These are phyloP conservation scores for Diabrotica undecimpunctata DNA, from an alignment of 1,140 invertebrate species.

Conservation along the genomic window DNA sequence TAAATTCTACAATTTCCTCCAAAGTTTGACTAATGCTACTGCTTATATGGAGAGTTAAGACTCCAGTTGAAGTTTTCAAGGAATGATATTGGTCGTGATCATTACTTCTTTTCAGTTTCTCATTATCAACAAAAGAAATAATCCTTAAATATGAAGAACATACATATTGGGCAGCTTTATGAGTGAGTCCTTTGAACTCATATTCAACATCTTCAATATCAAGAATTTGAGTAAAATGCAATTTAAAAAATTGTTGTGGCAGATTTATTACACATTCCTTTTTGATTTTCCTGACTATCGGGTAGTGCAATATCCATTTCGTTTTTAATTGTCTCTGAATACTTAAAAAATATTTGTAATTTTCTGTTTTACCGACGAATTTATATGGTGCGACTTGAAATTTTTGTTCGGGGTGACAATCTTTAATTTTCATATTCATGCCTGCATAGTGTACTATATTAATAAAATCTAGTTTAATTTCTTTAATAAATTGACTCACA, in stretches of 20 bases:
- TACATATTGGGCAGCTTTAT: slow-evolving; percentile 24
- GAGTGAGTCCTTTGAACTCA: slow-evolving; percentile 43
- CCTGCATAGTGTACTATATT: slow-evolving; percentile 29
- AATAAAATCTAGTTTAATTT: slow-evolving; percentile 28
- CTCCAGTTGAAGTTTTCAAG: slow-evolving; percentile 29
- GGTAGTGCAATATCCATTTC: slow-evolving; percentile 57
- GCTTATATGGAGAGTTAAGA: slow-evolving; percentile 33
- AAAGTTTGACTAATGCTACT: slow-evolving; percentile 29
- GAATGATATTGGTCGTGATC: slow-evolving; percentile 11
- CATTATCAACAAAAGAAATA: slow-evolving; percentile 22
- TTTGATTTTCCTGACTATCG: slow-evolving; percentile 57
- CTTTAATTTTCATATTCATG: slow-evolving; percentile 25
- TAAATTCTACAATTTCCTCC: slow-evolving; percentile 27
- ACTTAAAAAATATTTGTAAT: slow-evolving; percentile 55
- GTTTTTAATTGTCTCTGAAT: slow-evolving; percentile 54
- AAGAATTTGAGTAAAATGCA: slow-evolving; percentile 45
- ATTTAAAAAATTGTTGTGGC: slow-evolving; percentile 41
- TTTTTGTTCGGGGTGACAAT: slow-evolving; percentile 16
- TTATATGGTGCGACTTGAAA: slow-evolving; percentile 47
- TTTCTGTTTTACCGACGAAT: slow-evolving; percentile 54
- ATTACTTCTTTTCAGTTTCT: slow-evolving; percentile 9
- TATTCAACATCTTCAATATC: slow-evolving; percentile 52
- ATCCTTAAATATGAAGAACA: slow-evolving; percentile 32
- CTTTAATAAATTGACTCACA: slow-evolving; percentile 30
- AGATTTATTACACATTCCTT: slow-evolving; percentile 53